Evolutionary conservation across 2,888 invertebrate genomes (phyloP).

Genomic region (Drosophila atripex): DNA sequence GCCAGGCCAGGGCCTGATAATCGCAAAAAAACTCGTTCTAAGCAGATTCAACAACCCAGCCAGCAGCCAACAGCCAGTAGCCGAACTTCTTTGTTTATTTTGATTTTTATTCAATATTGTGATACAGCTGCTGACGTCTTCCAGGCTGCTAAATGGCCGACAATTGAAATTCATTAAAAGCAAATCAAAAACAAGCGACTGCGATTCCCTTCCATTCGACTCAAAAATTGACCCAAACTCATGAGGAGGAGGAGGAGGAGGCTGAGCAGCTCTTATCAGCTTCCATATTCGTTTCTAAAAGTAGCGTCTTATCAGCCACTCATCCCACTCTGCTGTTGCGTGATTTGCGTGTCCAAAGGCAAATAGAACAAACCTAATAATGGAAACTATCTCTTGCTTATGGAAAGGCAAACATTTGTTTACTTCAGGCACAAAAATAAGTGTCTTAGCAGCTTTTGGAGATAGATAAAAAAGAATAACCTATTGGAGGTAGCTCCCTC

Average conservation of each 20-base stretch:
- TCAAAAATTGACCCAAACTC: constrained; percentile 10
- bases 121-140: constrained; percentile 43
- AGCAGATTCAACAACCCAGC: constrained; percentile 26
- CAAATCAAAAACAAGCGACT: constrained; percentile 30
- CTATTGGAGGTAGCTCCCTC: no score
- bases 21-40: constrained; percentile 34
- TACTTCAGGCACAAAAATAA: no score
- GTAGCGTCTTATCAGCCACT: constrained; percentile 27
- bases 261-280: constrained; percentile 27
- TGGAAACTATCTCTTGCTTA: no score
- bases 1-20: constrained; percentile 16
- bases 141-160: constrained; percentile 37
- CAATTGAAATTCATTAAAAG: constrained; percentile 54
- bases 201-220: background rate
- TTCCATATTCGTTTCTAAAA: background rate
- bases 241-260: no score
- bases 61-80: constrained; percentile 18
- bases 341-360: constrained; percentile 40
- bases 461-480: no score
- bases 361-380: constrained; percentile 10
- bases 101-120: constrained; percentile 33
- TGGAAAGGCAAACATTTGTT: no score
- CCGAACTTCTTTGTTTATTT: constrained; percentile 36
- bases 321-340: constrained; percentile 30
- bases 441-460: no score